Evolutionary conservation across 2,888 invertebrate genomes (phyloP), one percentile per base, ranked within the genome.

Genomic region (Polymixis flavicincta): DNA sequence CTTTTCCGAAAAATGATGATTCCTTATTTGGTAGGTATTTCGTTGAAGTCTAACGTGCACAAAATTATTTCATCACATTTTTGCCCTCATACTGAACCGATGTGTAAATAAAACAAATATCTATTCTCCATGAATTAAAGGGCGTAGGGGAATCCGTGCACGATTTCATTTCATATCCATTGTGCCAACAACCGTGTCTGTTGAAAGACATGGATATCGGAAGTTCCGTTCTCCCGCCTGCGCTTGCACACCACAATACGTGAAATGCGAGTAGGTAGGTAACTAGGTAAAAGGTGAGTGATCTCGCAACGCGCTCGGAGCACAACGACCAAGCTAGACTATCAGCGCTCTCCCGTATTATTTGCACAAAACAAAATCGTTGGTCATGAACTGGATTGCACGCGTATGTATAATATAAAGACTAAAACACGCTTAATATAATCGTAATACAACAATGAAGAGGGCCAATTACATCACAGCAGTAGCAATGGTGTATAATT

Each of bases 221-320:
- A 84, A 87, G 88, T 89, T 87, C 85, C 85, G 80, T 80, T 82
- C 70, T 81, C 76, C 73, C 75, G 71, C 72, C 55, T 65, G 78
- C 75, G 78, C 76, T 70, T 76, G 73, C 80, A 72, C 77, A 76
- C 75, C 71, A 86, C 83, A 88, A 85, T 87, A 88, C 85, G 86
- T 88, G 89, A 89, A 89, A 89, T 89, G 88, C 86, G 85, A 90
- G 87, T 85, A 89, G 90, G 79, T 90, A 89, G 90, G 89, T 92
- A 91, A 92, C 89, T 92, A 85, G 92, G 92, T 90, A 89, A 92
- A 89, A 92, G 92, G 92, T 92, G 92, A 92, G 89, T 91, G 92
- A 87, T 89, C 91, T 88, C 87, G 73, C 84, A 84, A 79, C 80
- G 80, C 74, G 70, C 64, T 74, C 54, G 28, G 71, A 80, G 67